Conservation (phyloP, 2,888 invertebrate species). For the Trissolcus brochymenae region DNA sequence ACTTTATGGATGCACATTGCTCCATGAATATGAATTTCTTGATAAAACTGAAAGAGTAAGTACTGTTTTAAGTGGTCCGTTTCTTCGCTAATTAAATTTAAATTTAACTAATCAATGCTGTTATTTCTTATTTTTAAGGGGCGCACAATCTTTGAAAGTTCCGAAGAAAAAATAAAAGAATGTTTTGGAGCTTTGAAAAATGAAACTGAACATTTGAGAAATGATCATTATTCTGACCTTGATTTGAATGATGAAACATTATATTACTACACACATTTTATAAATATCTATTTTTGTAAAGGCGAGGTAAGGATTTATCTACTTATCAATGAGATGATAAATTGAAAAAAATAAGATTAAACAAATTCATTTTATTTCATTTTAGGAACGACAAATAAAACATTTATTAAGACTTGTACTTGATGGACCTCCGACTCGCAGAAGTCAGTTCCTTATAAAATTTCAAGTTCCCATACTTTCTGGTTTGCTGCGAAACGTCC, state of each 20-base stretch:
- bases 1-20: constrained; percentile 63
- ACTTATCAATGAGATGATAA: background rate
- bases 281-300: constrained; percentile 13
- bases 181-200: constrained; percentile 12
- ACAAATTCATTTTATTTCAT: background rate
- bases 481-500: constrained; percentile 63
- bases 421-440: background rate
- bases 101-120: background rate
- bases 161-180: constrained; percentile 41
- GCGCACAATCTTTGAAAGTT: constrained; percentile 23
- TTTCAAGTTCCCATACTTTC: constrained; percentile 68
- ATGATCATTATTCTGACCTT: background rate
- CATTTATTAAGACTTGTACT: constrained; percentile 57
- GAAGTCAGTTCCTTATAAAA: constrained; percentile 55
- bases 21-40: constrained; percentile 59
- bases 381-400: constrained; percentile 44
- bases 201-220: constrained; percentile 2
- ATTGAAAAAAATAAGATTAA: background rate
- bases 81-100: too few relatives aligned
- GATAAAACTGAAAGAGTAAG: constrained; percentile 33
- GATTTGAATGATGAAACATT: constrained; percentile 15
- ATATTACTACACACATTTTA: constrained; percentile 5
- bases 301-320: constrained; percentile 1
- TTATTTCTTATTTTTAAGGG: constrained; percentile 34
- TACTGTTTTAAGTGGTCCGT: background rate